phyloP scores from a whole-genome alignment of 2,888 invertebrate species.

The Pherbina coryleti region DNA sequence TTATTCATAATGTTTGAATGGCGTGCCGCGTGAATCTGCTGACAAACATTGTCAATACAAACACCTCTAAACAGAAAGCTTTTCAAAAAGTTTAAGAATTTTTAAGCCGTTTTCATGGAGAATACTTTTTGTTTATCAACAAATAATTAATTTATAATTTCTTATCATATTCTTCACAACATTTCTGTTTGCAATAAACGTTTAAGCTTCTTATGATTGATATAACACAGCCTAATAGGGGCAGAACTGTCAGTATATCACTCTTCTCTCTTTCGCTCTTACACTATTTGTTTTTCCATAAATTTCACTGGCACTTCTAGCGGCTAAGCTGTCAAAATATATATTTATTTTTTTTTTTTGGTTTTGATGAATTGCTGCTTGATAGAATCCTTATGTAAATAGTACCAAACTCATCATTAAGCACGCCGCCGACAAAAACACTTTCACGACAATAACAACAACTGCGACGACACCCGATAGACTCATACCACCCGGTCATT shows the following conservation, averaged over 20 bases:
- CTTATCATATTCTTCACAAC: not conserved
- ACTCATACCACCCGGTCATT: not conserved
- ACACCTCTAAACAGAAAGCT: too few relatives aligned
- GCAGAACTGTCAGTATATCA: not conserved
- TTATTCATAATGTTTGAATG: too few relatives aligned
- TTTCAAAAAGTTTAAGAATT: too few relatives aligned
- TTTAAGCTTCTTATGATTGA: constrained; percentile 18
- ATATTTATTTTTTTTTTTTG: constrained; percentile 54
- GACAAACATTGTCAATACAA: too few relatives aligned
- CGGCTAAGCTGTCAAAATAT: constrained; percentile 56
- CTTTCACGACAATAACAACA: not conserved
- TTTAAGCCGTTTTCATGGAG: too few relatives aligned
- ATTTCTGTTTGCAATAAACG: not conserved
- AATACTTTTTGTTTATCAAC: not conserved
- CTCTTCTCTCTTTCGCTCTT: not conserved
- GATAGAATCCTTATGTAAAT: constrained; percentile 59
- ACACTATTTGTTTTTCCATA: not conserved
- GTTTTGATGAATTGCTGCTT: constrained; percentile 60
- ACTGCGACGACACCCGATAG: not conserved
- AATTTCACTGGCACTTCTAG: constrained; percentile 30
- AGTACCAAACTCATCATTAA: constrained; percentile 38
- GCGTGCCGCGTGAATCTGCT: too few relatives aligned
- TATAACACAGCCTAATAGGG: not conserved
- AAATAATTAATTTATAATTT: not conserved
- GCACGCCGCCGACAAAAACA: not conserved